Evolutionary conservation across 2,888 invertebrate species (phyloP), one percentile per base, ranked within the genome.

Genomic region (Luperina nickerlii): DNA sequence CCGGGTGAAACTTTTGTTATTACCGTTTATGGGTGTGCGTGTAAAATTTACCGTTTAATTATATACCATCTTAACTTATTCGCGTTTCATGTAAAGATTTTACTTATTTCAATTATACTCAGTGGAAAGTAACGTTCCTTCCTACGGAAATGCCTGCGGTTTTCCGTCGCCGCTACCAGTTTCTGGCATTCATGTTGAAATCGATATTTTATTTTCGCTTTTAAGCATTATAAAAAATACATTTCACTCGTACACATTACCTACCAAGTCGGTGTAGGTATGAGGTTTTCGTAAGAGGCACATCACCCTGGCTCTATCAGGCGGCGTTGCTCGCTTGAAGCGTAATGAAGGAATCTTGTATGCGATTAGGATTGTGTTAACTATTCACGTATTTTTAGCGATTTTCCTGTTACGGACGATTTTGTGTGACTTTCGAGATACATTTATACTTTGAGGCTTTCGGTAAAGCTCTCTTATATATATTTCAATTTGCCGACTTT

Each of bases 1-100:
- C 92, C 92, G 91, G 90, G 90, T 79, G 81, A 89, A 94, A 95
- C 93, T 95, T 94, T 92, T 91, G 93, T 94, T 95, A 94, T 93
- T 94, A 94, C 92, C 92, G 90, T 92, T 94, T 93, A 93, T 91
- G 91, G 88, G 90, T 87, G 92, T 89, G 90, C 89, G 90, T 84
- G 91, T 91, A 92, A 91, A 91, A 92, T 94, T 92, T 91, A 89
- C 87, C 91, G 91, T 94, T 92, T 94, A 94, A 95, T 95, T 94
- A 94, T 91, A 90, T 90, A 92, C 90, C 90, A 91, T 92, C 92
- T 91, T 90, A 92, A 91, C 90, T 91, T 90, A 88, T 90, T 87
- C 90, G 84, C 84, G 80, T 78, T 84, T 78, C 83, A 84, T 83
- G 82, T 81, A 81, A 79, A 89, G 87, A 86, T 89, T 89, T 89